A percentile compares a stretch with the other conserved stretches of the same genome.
These are phyloP conservation scores for Procavia capensis DNA, from an alignment of 2,113 vertebrate genomes.

Conservation along the genomic window DNA sequence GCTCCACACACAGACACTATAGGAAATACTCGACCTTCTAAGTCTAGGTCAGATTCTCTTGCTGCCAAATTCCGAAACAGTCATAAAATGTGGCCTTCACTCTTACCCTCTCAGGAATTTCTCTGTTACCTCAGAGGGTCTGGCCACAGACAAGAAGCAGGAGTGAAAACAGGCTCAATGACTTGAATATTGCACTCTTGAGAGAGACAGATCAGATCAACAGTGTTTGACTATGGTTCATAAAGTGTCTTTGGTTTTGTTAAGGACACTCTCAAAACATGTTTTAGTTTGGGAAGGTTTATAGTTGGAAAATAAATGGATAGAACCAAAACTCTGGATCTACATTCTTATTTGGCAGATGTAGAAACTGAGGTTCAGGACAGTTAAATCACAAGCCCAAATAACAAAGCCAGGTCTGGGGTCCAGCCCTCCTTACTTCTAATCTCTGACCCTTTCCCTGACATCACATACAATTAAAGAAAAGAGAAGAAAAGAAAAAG, in stretches of 20 bases:
- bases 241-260: not conserved
- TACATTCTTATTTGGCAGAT: not conserved
- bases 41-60: constrained; percentile 44
- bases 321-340: not conserved
- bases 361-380: not conserved
- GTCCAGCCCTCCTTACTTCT: not conserved
- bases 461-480: not conserved
- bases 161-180: not conserved
- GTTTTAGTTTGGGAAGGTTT: not conserved
- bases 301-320: not conserved
- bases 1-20: not conserved
- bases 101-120: constrained; percentile 55
- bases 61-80: constrained; percentile 59
- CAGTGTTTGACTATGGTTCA: not conserved
- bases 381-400: not conserved
- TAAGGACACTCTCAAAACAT: not conserved
- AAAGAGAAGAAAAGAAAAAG: not conserved
- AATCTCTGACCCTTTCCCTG: not conserved
- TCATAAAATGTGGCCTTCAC: constrained; percentile 56
- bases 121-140: not conserved
- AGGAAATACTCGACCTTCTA: constrained; percentile 53
- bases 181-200: not conserved
- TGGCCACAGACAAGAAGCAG: not conserved
- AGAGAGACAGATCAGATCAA: not conserved
- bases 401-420: not conserved